Conservation (phyloP, 2,888 invertebrate species). For the Cryptus armator region DNA sequence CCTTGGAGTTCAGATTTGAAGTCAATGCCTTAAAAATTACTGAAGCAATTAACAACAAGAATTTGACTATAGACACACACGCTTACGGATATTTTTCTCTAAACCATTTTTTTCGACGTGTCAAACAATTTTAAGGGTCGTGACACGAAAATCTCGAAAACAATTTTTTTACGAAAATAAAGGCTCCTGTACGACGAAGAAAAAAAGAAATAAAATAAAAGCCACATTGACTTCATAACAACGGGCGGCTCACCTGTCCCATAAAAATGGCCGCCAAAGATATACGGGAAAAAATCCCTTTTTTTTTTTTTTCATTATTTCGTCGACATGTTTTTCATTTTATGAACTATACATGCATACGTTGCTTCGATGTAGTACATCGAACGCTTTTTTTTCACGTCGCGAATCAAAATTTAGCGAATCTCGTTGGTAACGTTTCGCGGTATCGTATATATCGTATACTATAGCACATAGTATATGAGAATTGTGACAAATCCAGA, state of each 20-base stretch:
- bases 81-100: too few species aligned
- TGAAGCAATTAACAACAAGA: too few species aligned
- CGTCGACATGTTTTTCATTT: neutral
- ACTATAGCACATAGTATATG: neutral
- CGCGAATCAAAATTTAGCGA: constrained; percentile 28
- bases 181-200: neutral
- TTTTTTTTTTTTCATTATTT: neutral
- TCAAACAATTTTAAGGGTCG: too few species aligned
- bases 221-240: neutral
- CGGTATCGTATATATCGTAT: neutral
- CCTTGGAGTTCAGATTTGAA: too few species aligned
- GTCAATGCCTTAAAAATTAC: too few species aligned
- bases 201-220: neutral
- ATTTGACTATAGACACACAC: too few species aligned
- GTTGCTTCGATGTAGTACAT: constrained; percentile 11
- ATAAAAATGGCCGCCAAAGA: constrained; percentile 1
- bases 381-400: constrained; percentile 19
- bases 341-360: neutral
- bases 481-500: constrained; percentile 42
- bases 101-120: too few species aligned
- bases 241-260: neutral
- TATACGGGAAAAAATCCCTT: neutral
- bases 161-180: neutral
- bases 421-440: constrained; percentile 26
- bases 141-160: too few species aligned